Conservation (phyloP, 2,797 vertebrate species). For the Chloroceryle inda region DNA sequence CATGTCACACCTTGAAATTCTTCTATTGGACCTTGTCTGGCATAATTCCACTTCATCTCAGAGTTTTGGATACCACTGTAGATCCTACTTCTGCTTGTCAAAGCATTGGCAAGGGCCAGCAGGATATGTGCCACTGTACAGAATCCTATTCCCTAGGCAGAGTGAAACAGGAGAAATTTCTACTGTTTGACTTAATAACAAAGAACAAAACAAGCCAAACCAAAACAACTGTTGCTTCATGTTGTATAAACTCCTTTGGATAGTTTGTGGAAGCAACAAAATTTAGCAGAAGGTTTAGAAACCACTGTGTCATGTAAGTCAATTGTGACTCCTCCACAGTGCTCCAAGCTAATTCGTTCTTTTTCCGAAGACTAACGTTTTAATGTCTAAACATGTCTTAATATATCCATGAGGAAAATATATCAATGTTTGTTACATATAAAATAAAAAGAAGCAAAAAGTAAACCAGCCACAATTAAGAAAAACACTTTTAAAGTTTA, state of each 20-base stretch:
- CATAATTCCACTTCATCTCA: not conserved
- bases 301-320: not conserved
- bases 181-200: not conserved
- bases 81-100: not conserved
- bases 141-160: not conserved
- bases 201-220: too few species aligned
- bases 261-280: not conserved
- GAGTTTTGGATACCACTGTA: not conserved
- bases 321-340: not conserved
- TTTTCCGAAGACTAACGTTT: not conserved
- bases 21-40: not conserved
- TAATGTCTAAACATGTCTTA: not conserved
- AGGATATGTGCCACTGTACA: not conserved
- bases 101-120: not conserved
- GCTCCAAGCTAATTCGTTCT: not conserved
- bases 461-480: not conserved
- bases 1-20: not conserved
- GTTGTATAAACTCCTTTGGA: not conserved
- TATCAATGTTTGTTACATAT: accelerated
- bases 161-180: not conserved
- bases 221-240: not conserved
- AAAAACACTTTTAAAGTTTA: not conserved
- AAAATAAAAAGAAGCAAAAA: not conserved
- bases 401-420: not conserved
- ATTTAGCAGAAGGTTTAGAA: not conserved